Evolutionary conservation across 2,113 vertebrate species (phyloP), one percentile per base, ranked within the genome.

Genomic region (Stigmatopora argus): DNA sequence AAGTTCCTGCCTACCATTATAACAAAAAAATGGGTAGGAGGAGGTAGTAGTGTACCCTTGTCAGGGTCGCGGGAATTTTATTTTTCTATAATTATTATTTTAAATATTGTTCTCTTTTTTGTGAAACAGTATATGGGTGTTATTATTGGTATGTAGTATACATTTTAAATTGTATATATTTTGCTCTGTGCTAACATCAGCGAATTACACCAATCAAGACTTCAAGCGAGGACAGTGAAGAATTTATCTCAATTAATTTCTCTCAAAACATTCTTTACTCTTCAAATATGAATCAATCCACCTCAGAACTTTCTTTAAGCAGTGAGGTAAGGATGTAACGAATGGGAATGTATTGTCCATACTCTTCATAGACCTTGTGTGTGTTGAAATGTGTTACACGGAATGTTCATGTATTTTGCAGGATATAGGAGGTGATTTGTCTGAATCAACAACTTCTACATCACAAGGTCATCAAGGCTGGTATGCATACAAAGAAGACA

Each of bases 111-210:
- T 3, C 2, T 31, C 14, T 46, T 7, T 49, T 31, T 26, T 14
- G 41, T 13, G 6, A 44, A 23, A 53, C 2, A 56, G 18, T 11
- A 31, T 14, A 38, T 60, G 34, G 15, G 60, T 18, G 65, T 31
- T 48, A 23, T 23, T 23, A 11, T 4, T 60, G 6, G 59, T 3
- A 41, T 31, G 26, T 31, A 31, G 58, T 67, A 46, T 57, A 12
- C 49, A 56, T 61, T 66, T 41, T 55, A 23, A 65, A 52, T 15
- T 51, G 67, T 68, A 64, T 45, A 60, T 51, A 57, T 71, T 69
- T 74, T 86, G 69, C 69, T 81, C 23, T 82, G 7, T 87, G 75
- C 71, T 76, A 82, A 79, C 71, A 72, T 79, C 68, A 88, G 88
- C 72, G 77, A 4, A 44, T 57, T 58, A 73, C 52, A 78, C 78